Conservation (phyloP, 2,113 vertebrate species). For the Oryzias javanicus region DNA sequence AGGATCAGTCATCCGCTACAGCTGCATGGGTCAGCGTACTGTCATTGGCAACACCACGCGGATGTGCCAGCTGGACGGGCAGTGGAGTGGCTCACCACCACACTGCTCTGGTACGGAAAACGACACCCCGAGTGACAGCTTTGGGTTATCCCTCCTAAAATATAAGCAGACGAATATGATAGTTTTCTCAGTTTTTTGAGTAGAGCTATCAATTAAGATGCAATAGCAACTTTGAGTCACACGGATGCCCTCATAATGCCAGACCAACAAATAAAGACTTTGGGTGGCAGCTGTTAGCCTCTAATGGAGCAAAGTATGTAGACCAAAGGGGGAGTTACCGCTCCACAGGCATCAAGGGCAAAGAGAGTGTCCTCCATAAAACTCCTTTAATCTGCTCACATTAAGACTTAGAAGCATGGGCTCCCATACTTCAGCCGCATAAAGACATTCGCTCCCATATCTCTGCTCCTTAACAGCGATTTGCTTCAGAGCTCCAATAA, state of each 20-base stretch:
- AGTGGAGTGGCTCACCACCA: slow-evolving; percentile 93
- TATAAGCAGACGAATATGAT: neutral
- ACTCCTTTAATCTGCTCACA: slow-evolving; percentile 66
- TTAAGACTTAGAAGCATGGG: slow-evolving; percentile 49
- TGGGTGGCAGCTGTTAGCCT: slow-evolving; percentile 31
- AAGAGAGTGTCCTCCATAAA: slow-evolving; percentile 61
- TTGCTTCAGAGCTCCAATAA: slow-evolving; percentile 10
- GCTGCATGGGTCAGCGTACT: slow-evolving; percentile 82
- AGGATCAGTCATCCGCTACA: slow-evolving; percentile 90
- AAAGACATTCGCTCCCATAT: slow-evolving; percentile 40
- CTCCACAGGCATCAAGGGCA: slow-evolving; percentile 51
- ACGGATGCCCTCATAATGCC: slow-evolving; percentile 2
- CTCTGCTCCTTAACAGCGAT: slow-evolving; percentile 6
- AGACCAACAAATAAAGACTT: slow-evolving; percentile 37
- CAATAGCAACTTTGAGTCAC: slow-evolving; percentile 10
- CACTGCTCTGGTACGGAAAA: slow-evolving; percentile 91
- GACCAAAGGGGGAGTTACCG: slow-evolving; percentile 36
- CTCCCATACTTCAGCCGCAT: slow-evolving; percentile 40
- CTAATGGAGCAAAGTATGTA: slow-evolving; percentile 39
- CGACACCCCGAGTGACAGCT: slow-evolving; percentile 14
- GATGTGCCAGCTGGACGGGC: slow-evolving; percentile 92
- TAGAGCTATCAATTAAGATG: slow-evolving; percentile 15
- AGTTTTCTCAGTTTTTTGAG: neutral
- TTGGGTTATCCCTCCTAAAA: neutral
- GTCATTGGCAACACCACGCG: slow-evolving; percentile 90